These are phyloP conservation scores for Heliconius hortense DNA, from an alignment of 2,888 invertebrate genomes.

Conservation along the genomic window DNA sequence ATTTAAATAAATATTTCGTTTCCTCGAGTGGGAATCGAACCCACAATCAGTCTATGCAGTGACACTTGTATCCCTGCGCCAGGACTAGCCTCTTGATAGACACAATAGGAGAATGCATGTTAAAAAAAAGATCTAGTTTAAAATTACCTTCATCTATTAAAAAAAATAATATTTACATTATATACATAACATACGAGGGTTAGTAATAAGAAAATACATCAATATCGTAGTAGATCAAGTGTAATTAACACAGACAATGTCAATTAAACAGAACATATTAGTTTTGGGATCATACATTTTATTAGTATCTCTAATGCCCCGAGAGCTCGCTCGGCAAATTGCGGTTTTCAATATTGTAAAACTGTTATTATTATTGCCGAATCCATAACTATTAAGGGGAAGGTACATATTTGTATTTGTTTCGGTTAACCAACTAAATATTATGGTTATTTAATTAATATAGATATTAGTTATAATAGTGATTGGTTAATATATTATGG, in stretches of 20 bases:
- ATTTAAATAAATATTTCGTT: too few species aligned
- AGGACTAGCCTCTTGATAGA: too few species aligned
- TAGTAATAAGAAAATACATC: background rate
- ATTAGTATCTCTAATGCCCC: conserved; percentile 30
- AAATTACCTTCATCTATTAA: too few species aligned
- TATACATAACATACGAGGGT: too few species aligned
- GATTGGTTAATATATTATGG: background rate
- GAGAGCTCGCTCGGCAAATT: conserved; percentile 39
- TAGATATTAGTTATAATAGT: background rate
- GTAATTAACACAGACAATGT: conserved; percentile 2
- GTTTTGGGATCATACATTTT: conserved; percentile 28
- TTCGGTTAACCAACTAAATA: background rate
- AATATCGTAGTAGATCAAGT: background rate
- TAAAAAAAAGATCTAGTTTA: too few species aligned
- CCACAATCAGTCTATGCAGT: too few species aligned
- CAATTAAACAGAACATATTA: conserved; percentile 19
- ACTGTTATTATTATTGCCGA: conserved; percentile 43
- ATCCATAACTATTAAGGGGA: conserved; percentile 37
- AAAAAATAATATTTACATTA: too few species aligned
- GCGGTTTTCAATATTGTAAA: conserved; percentile 44
- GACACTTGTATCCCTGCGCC: too few species aligned
- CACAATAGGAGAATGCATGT: too few species aligned
- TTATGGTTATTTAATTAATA: conserved; percentile 10
- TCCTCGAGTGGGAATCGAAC: too few species aligned
- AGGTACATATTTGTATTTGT: conserved; percentile 11